Evolutionary conservation across 2,113 vertebrate genomes (phyloP), one percentile per base, ranked within the genome.

Genomic region (Labeo rohita): DNA sequence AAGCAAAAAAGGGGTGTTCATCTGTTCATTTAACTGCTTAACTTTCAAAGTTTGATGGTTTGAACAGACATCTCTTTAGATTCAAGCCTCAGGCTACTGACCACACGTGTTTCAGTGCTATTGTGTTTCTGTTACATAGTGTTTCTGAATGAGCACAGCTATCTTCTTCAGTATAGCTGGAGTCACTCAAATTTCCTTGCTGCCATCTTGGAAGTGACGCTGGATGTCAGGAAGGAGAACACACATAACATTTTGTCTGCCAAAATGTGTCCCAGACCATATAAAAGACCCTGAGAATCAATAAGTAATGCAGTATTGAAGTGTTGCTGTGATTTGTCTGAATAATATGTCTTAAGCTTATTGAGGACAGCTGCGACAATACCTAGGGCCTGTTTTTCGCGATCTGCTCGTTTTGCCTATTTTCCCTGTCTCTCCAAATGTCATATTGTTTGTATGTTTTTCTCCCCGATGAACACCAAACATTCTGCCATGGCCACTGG

Each of bases 391-490:
- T 75, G 23, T n/a, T 43, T 39, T 13, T 43, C 43, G 28, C 34
- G 52, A 36, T 63, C 61, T 49, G 12, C 45, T 76, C 56, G 4
- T 66, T 5, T 6, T 39, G n/a, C 54, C 23, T 11, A 9, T 66
- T 75, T 23, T 43, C 45, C 36, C 80, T 52, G 39, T 49, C 49
- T 66, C 52, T 75, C 36, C 21, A 83, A 85, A 52, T 87, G 63
- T 80, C 61, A 84, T 84, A 80, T 74, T 87, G 85, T 85, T 79
- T 84, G 66, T 87, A 61, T 72, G 23, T 79, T 75, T 77, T 85
- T 59, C 70, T n/a, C 49, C 10, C 39, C 28, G 6, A 21, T 43
- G 63, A 61, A 52, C 39, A 34, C 52, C 61, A 84, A 72, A 54
- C 82, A 16, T 70, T 86, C 43, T 86, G 73, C 80, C 18, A 18